phyloP scores from a whole-genome alignment of 1,140 invertebrate species.

The Nylanderia fulva region DNA sequence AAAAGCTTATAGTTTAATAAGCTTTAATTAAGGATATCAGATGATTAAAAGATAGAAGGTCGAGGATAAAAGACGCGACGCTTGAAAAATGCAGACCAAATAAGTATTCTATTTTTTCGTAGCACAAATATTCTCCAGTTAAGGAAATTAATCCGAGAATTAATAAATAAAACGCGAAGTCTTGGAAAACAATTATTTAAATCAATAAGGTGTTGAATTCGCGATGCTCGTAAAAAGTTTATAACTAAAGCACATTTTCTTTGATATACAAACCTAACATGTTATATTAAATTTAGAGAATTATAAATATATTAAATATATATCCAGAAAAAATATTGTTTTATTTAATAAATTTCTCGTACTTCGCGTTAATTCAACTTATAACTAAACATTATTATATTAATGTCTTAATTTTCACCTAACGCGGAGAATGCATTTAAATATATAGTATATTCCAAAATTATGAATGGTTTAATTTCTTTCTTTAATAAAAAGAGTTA shows the following conservation, averaged over 20 bases:
- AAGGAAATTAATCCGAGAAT: conserved; percentile 21
- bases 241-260: neutral
- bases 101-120: neutral
- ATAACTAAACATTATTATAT: neutral
- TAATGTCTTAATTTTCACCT: neutral
- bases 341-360: too few species aligned
- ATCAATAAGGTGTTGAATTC: neutral
- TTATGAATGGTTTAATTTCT: neutral
- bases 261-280: neutral
- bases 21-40: conserved; percentile 13
- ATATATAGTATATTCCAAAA: conserved; percentile 1
- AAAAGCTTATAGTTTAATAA: conserved; percentile 8
- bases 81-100: neutral
- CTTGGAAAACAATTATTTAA: too few species aligned
- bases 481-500: neutral
- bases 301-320: neutral
- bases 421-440: neutral
- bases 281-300: neutral
- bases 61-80: neutral
- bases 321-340: too few species aligned
- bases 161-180: neutral
- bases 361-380: too few species aligned
- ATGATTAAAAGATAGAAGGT: too few species aligned
- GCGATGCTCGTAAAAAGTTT: neutral
- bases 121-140: neutral